Evolutionary conservation across 1,140 invertebrate species (phyloP).

Genomic region (Psilanteris sp.): DNA sequence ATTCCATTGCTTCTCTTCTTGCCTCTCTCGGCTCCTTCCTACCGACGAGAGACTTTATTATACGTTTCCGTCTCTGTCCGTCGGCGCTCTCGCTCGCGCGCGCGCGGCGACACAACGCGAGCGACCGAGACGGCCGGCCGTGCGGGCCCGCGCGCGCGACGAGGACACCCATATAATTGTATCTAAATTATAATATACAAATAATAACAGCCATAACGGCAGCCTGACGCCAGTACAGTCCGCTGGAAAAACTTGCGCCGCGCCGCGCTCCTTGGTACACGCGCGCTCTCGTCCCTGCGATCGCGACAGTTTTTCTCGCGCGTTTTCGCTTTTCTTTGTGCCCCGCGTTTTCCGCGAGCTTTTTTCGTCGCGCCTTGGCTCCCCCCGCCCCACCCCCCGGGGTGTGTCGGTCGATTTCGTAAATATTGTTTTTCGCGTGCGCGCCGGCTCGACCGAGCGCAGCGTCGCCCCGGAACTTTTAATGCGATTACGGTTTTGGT

Average conservation of each 20-base stretch:
- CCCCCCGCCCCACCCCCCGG: too few species aligned
- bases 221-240: constrained; percentile 79
- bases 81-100: constrained; percentile 31
- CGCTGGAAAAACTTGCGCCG: constrained; percentile 66
- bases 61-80: constrained; percentile 68
- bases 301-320: too few species aligned
- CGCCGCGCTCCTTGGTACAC: too few species aligned
- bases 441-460: constrained; percentile 14
- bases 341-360: not conserved
- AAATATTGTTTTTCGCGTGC: constrained; percentile 44
- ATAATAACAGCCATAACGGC: constrained; percentile 80
- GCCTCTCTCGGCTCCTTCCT: constrained; percentile 57
- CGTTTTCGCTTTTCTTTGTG: not conserved
- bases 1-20: constrained; percentile 64
- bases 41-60: constrained; percentile 73
- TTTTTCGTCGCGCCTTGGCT: constrained; percentile 1
- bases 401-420: constrained; percentile 24
- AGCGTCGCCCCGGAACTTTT: constrained; percentile 36
- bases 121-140: constrained; percentile 34
- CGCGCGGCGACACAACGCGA: constrained; percentile 40
- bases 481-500: constrained; percentile 53
- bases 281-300: too few species aligned
- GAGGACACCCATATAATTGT: constrained; percentile 78
- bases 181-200: constrained; percentile 81
- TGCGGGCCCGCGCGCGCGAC: constrained; percentile 59